Conservation (phyloP, 2,113 vertebrate genomes). For the Callocephalon fimbriatum region DNA sequence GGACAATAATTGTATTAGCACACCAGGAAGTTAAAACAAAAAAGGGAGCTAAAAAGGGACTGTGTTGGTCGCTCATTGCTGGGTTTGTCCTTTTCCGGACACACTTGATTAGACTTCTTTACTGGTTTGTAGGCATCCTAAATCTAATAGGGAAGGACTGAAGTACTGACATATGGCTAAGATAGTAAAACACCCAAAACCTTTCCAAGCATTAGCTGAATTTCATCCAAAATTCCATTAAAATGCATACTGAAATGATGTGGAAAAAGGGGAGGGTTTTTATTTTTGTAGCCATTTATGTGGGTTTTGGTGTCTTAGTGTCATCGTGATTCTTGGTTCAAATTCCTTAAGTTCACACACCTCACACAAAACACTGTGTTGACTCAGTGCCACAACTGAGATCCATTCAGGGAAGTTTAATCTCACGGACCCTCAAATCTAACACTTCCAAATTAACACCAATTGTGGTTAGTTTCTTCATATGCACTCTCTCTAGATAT, state of each 20-base stretch:
- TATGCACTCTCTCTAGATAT: background rate
- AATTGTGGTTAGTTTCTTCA: slow-evolving; percentile 49
- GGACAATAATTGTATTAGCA: background rate
- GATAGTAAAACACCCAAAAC: slow-evolving; percentile 48
- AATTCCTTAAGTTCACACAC: slow-evolving; percentile 4
- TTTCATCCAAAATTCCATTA: slow-evolving; percentile 52
- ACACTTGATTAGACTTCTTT: background rate
- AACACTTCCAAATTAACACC: slow-evolving; percentile 54
- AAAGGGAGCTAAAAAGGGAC: background rate
- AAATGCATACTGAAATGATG: slow-evolving; percentile 28
- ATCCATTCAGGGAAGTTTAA: background rate
- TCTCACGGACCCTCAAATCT: background rate
- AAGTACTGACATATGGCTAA: slow-evolving; percentile 54
- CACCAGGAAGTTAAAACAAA: background rate
- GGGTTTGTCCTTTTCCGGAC: background rate
- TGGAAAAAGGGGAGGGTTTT: background rate
- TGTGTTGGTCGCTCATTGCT: background rate
- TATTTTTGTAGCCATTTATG: background rate
- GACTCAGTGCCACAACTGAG: background rate
- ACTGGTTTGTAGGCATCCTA: background rate
- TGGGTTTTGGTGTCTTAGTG: background rate
- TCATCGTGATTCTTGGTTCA: background rate
- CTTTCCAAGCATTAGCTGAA: slow-evolving; percentile 55
- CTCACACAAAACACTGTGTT: background rate
- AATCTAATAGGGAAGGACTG: background rate